Base-by-base conservation (phyloP, 2,888 invertebrate species). In the Geotrupes spiniger region DNA sequence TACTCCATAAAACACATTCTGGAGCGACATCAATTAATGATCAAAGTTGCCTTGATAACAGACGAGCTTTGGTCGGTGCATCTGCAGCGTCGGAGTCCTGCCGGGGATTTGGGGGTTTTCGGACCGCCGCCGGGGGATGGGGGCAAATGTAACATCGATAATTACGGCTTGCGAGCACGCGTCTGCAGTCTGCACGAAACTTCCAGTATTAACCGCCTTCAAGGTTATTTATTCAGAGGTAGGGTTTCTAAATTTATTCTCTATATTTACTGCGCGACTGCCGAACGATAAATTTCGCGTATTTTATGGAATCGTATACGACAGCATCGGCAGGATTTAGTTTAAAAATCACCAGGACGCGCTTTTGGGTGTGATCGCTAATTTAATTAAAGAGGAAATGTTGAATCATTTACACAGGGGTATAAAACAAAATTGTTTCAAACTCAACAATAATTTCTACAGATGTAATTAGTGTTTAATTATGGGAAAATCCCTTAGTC, bases 11-110 rank as follows among this genome's bases (percentile, higher is more conserved):
- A 58, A 58, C 59, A 57, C 58, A 55, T 57, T 59, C 56, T 54
- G 57, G 47, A 55, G 52, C 55, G 57, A 61, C 59, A 60, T 60
- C 60, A 63, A 63, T 63, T 63, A 61, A 63, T 61, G 63, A 59
- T 60, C 60, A 60, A 61, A 63, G 63, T 63, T 63, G 59, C 48
- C 54, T 53, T 54, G 60, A 59, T 62, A 61, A 59, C 58, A 54
- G 57, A 58, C 53, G 57, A 54, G 54, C 53, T 55, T 50, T 52
- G 53, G 54, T 48, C 41, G 54, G 37, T 49, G 50, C 51, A 46
- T 46, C 44, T 45, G 49, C 46, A 49, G 43, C 42, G 48, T 36
- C 39, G 47, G 33, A 26, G 44, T 12, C 36, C 46, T 46, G 39
- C 28, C 40, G 36, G 27, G 42, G 43, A 37, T 46, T 47, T 41